Base-by-base conservation (phyloP, 2,888 invertebrate species). In the Alsophila aescularia region DNA sequence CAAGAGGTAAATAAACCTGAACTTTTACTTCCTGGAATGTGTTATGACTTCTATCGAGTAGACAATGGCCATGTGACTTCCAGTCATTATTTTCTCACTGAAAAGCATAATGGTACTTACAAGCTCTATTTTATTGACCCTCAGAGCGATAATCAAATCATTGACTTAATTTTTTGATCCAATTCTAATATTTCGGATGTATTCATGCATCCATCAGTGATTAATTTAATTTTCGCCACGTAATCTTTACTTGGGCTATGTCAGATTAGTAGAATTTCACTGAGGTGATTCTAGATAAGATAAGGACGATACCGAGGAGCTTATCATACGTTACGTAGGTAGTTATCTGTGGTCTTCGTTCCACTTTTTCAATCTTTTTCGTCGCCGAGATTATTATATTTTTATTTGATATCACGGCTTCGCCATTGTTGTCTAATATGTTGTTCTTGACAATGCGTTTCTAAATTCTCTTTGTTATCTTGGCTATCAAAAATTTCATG, bases 191-290 rank as follows among this genome's bases (percentile, higher is more conserved):
- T 15, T 21, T 40, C 6, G 21, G 35, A 14, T 8, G 31, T 31
- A 10, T 5, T 12, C 1, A 10, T 13, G 12, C 6, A 4, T 13
- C 15, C 16, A 41, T 84, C 80, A 80, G 70, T 82, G 78, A 83
- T 85, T 84, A 85, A 85, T 85, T n/a, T n/a, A n/a, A n/a, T n/a
- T n/a, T 83, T 84, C 74, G 77, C 6, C 73, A 72, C 72, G 76
- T 79, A 84, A 84, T 85, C 81, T 73, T 72, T 67, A 72, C 70
- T 74, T 73, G 69, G 75, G 70, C 71, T 72, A 69, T 74, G 75
- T 78, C 77, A 77, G 75, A 78, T 83, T 79, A 77, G 75, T 83
- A 79, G 77, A 83, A 84, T 85, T 85, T 78, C 72, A 76, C 72
- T 65, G 58, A 54, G 58, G 58, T 56, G 44, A 52, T 52, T 47